A percentile compares a stretch with the other conserved stretches of the same genome.
Conservation (phyloP, 1,140 invertebrate genomes). For the Scaptomyza graminum region DNA sequence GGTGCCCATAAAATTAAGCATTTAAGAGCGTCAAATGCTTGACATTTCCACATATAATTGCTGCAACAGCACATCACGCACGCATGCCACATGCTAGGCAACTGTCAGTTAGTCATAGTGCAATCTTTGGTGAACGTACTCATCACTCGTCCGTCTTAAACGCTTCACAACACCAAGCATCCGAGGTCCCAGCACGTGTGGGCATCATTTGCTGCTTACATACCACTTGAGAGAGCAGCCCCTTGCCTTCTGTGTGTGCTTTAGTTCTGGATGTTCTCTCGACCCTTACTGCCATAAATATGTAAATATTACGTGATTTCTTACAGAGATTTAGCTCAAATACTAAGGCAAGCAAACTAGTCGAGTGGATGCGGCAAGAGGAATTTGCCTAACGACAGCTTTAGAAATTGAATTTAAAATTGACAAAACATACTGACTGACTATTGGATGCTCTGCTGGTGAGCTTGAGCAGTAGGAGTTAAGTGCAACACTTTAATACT, state of each 20-base stretch:
- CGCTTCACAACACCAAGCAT: neutral
- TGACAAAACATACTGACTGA: neutral
- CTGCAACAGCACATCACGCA: neutral
- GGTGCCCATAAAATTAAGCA: conserved; percentile 28
- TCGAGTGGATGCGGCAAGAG: conserved; percentile 1
- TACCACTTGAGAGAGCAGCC: conserved; percentile 18
- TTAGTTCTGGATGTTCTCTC: conserved; percentile 15
- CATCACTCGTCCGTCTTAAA: conserved; percentile 6
- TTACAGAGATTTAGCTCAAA: conserved; percentile 37
- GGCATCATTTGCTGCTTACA: conserved; percentile 31
- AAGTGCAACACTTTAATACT: too few species aligned
- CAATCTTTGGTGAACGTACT: neutral
- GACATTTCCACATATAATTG: conserved; percentile 17
- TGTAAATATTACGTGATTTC: conserved; percentile 73
- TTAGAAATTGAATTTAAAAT: conserved; percentile 6
- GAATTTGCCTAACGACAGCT: conserved; percentile 3
- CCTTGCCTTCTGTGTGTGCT: neutral
- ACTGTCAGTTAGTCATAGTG: conserved; percentile 6
- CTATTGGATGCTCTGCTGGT: too few species aligned
- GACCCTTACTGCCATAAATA: conserved; percentile 51
- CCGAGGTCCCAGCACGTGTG: conserved; percentile 24
- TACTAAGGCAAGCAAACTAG: conserved; percentile 34
- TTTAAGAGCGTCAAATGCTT: conserved; percentile 33
- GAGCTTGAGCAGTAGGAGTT: too few species aligned
- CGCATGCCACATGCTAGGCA: conserved; percentile 1